Base-by-base conservation (phyloP, 2,888 invertebrate genomes). In the Carabus problematicus region DNA sequence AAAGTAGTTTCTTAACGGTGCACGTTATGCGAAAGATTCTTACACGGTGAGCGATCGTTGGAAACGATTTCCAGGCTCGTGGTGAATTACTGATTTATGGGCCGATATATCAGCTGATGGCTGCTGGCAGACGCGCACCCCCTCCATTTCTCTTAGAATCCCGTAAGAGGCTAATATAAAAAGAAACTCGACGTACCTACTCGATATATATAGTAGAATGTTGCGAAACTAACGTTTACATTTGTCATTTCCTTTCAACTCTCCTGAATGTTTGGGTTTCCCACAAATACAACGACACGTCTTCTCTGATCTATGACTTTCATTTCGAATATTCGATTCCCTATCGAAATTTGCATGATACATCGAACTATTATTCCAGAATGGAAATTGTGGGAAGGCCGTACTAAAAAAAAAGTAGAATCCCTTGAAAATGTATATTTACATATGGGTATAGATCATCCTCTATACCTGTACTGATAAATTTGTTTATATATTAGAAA, bases 11-110 rank as follows among this genome's bases (percentile, higher is more conserved):
- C 64, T 64, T 49, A 64, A 29, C 39, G 64, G 62, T 39, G 14
- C 56, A 39, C 56, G 64, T 64, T 56, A 45, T 64, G 64, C 45
- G 56, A 64, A 64, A 56, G 64, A 55, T 56, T 62, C 49, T 49
- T 62, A 11, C 19, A 45, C 39, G 72, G 74, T 75, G 74, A 76
- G 75, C 76, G 76, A 76, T 76, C 76, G 74, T 76, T 75, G 74
- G 71, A 73, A 71, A 72, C 72, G 74, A 73, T 74, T 75, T 73
- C 74, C 71, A 72, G 73, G 72, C 73, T 16, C 73, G 72, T 71
- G 62, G 72, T 73, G 75, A 75, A 75, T 75, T 74, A 74, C 75
- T 76, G 76, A 77, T 77, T 76, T 76, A 76, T 76, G 74, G 72
- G 70, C 62, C 73, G 74, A 74, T 75, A 74, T 74, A 70, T 70